Conservation (phyloP, 1,140 invertebrate species). For the Holotrichia oblita region DNA sequence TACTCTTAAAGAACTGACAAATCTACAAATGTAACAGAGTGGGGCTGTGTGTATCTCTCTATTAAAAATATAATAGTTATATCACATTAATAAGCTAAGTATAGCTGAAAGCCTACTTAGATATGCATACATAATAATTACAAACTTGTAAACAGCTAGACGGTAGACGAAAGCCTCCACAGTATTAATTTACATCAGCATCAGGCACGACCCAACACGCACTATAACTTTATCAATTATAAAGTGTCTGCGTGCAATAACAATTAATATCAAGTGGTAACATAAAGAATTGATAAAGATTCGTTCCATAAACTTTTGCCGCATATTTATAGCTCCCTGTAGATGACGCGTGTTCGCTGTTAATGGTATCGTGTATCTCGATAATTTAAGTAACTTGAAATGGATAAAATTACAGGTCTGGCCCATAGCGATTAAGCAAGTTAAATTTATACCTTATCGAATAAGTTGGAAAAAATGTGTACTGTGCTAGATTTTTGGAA, state of each 20-base stretch:
- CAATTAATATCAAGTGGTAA: conserved; percentile 41
- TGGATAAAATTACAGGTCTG: conserved; percentile 39
- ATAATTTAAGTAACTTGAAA: conserved; percentile 39
- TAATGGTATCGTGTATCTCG: conserved; percentile 39
- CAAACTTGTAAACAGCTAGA: not conserved
- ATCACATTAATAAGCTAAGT: not conserved
- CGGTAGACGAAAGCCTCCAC: not conserved
- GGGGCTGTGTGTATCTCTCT: too few relatives aligned
- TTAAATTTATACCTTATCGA: conserved; percentile 22
- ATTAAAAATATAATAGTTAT: too few relatives aligned
- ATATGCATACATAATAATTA: conserved; percentile 4
- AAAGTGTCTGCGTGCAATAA: conserved; percentile 35
- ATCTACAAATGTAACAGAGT: too few relatives aligned
- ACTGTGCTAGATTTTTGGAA: not conserved
- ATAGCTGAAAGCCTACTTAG: not conserved
- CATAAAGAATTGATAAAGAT: conserved; percentile 41
- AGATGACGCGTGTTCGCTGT: conserved; percentile 38
- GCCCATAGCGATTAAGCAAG: conserved; percentile 15
- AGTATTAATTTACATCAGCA: conserved; percentile 22
- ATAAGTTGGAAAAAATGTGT: not conserved
- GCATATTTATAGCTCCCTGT: conserved; percentile 38
- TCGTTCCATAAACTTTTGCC: conserved; percentile 37
- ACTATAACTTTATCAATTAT: conserved; percentile 37
- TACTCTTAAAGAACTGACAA: too few relatives aligned
- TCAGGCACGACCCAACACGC: not conserved